phyloP scores from a whole-genome alignment of 2,888 invertebrate genomes.

The Trachelus tabidus region DNA sequence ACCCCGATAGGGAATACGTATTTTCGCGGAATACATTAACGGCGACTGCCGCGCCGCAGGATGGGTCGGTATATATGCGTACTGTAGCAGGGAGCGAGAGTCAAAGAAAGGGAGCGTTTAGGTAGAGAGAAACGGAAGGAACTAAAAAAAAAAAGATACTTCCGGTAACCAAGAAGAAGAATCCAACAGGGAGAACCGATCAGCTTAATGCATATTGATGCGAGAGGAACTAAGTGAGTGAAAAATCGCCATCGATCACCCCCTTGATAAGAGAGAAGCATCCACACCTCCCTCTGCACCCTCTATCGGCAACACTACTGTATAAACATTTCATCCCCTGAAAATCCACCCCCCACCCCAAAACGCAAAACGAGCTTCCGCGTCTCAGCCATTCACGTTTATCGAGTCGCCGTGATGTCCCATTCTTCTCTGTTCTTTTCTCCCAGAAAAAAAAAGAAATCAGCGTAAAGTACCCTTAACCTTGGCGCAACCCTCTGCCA shows the following conservation, averaged over 20 bases:
- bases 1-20: slow-evolving; percentile 57
- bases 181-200: slow-evolving; percentile 62
- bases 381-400: not conserved
- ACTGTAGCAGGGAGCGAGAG: not conserved
- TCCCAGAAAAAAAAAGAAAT: not conserved
- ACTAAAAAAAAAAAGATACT: not conserved
- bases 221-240: slow-evolving; percentile 64
- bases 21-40: slow-evolving; percentile 62
- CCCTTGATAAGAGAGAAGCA: slow-evolving; percentile 22
- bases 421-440: not conserved
- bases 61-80: not conserved
- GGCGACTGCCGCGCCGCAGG: slow-evolving; percentile 24
- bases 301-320: slow-evolving; percentile 6
- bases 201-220: slow-evolving; percentile 67
- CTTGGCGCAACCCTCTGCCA: not conserved
- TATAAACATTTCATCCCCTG: slow-evolving; percentile 9
- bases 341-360: not conserved
- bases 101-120: not conserved
- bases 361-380: not conserved
- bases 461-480: not conserved
- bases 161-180: slow-evolving; percentile 32
- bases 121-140: slow-evolving; percentile 24
- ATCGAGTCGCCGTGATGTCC: not conserved
- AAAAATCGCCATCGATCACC: slow-evolving; percentile 66
- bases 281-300: slow-evolving; percentile 24